Evolutionary conservation across 2,113 vertebrate species (phyloP).

Genomic region (Onychostoma macrolepis): DNA sequence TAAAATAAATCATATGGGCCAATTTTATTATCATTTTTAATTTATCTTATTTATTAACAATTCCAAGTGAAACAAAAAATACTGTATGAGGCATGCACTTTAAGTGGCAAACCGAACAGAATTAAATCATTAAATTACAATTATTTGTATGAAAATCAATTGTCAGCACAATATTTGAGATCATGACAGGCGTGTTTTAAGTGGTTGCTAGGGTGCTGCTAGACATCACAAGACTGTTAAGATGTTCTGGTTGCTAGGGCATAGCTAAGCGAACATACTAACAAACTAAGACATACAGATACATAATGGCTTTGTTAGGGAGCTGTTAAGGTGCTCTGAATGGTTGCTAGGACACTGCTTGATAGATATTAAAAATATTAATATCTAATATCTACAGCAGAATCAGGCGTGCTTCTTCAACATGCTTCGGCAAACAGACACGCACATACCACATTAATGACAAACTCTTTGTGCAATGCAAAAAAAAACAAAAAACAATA

Average conservation of each 20-base stretch:
- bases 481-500: background rate
- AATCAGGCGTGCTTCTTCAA: background rate
- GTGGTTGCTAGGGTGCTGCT: background rate
- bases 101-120: too few relatives aligned
- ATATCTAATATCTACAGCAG: background rate
- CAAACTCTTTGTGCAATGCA: slow-evolving; percentile 28
- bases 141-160: background rate
- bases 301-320: background rate
- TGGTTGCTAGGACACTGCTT: background rate
- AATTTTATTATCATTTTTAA: too few relatives aligned
- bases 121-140: background rate
- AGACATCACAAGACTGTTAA: background rate
- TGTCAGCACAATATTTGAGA: background rate
- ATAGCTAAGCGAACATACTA: background rate
- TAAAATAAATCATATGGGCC: too few relatives aligned
- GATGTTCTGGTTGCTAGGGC: background rate
- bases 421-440: slow-evolving; percentile 23
- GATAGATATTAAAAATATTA: background rate
- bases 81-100: too few relatives aligned
- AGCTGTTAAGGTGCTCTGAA: background rate
- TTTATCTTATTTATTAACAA: too few relatives aligned
- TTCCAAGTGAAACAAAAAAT: too few relatives aligned
- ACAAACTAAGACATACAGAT: background rate
- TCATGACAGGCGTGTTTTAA: background rate
- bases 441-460: background rate